Conservation (phyloP, 2,113 vertebrate genomes). For the Irena cyanogastra region DNA sequence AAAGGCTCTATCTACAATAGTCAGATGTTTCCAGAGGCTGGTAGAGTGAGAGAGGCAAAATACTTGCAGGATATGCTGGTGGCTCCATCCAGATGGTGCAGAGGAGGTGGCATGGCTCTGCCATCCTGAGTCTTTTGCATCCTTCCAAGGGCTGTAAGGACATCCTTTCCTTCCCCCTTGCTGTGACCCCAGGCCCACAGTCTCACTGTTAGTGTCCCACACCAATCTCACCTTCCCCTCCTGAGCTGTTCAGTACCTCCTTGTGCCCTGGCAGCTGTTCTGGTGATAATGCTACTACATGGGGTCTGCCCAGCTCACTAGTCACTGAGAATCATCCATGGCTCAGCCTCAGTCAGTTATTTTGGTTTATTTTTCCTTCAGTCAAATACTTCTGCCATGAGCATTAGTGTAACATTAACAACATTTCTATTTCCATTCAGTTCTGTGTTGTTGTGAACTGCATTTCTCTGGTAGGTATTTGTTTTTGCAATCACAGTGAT, state of each 20-base stretch:
- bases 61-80: not conserved
- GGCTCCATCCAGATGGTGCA: not conserved
- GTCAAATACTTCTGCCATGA: not conserved
- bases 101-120: not conserved
- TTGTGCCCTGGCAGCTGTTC: not conserved
- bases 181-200: not conserved
- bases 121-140: not conserved
- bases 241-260: not conserved
- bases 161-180: not conserved
- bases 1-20: not conserved
- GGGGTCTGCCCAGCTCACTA: not conserved
- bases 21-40: not conserved
- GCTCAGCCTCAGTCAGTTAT: not conserved
- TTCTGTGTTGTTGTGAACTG: conserved; percentile 11
- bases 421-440: conserved; percentile 29
- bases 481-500: conserved; percentile 54
- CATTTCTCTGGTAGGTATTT: conserved; percentile 51
- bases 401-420: not conserved
- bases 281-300: not conserved
- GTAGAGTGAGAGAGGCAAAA: not conserved
- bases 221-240: not conserved
- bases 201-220: not conserved
- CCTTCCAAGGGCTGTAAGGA: not conserved
- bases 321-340: not conserved
- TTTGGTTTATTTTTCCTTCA: not conserved